These are phyloP conservation scores for Brienomyrus brachyistius DNA, from an alignment of 2,113 vertebrate species.

Conservation along the genomic window DNA sequence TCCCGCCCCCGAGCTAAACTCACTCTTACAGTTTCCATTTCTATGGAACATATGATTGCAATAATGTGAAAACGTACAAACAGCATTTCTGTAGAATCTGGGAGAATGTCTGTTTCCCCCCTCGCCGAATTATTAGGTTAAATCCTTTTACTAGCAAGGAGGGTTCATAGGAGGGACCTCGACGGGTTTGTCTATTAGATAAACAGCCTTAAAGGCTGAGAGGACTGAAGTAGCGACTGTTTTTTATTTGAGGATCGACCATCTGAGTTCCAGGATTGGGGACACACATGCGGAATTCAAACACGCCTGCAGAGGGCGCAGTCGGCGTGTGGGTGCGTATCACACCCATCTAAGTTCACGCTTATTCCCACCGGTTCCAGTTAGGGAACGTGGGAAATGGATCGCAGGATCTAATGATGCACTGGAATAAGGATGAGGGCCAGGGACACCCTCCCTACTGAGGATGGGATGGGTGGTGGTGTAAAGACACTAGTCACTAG, in stretches of 20 bases:
- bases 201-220: background rate
- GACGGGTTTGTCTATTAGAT: background rate
- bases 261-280: background rate
- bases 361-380: background rate
- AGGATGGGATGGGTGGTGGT: background rate
- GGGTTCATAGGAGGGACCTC: background rate
- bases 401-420: background rate
- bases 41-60: background rate
- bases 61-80: background rate
- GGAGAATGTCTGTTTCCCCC: background rate
- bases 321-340: background rate
- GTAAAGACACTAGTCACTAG: background rate
- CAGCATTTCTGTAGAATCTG: background rate
- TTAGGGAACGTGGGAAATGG: background rate
- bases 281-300: background rate
- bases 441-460: background rate
- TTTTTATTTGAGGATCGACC: background rate
- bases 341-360: background rate
- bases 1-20: background rate
- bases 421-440: background rate
- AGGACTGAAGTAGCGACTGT: background rate
- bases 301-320: background rate
- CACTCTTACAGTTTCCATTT: background rate
- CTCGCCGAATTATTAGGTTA: background rate
- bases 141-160: slow-evolving; percentile 6